Evolutionary conservation across 2,113 vertebrate genomes (phyloP).

Genomic region (Marmota monax): DNA sequence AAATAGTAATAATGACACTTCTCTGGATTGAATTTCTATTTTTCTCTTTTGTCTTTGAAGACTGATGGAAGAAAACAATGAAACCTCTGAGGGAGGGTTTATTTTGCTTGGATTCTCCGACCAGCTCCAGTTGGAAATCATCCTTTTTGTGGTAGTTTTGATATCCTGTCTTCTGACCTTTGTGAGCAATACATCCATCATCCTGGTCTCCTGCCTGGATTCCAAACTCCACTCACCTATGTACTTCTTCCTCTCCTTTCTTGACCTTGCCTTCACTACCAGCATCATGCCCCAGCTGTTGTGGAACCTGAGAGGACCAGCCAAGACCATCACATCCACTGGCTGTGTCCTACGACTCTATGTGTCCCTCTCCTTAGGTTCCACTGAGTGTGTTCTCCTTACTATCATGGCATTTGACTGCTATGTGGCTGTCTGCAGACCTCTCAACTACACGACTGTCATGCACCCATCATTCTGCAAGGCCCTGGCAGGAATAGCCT

Average conservation of each 20-base stretch:
- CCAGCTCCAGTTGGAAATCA: constrained; percentile 2
- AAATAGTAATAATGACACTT: no score
- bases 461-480: constrained; percentile 65
- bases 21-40: neutral
- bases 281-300: constrained; percentile 52
- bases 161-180: constrained; percentile 48
- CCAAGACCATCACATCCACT: constrained; percentile 60
- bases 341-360: constrained; percentile 74
- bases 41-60: neutral
- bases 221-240: constrained; percentile 47
- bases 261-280: constrained; percentile 65
- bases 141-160: constrained; percentile 43
- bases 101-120: constrained; percentile 65
- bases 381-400: constrained; percentile 73
- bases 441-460: constrained; percentile 63
- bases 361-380: constrained; percentile 62
- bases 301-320: constrained; percentile 64
- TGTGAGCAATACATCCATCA: constrained; percentile 50
- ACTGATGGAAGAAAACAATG: constrained; percentile 49
- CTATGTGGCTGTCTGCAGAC: constrained; percentile 69
- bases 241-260: constrained; percentile 72
- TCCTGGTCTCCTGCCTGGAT: constrained; percentile 10
- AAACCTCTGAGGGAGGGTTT: neutral
- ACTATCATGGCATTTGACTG: constrained; percentile 61
- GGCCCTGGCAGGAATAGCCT: constrained; percentile 13